Evolutionary conservation across 2,113 vertebrate genomes (phyloP), one percentile per base, ranked within the genome.

Genomic region (Rostratula benghalensis): DNA sequence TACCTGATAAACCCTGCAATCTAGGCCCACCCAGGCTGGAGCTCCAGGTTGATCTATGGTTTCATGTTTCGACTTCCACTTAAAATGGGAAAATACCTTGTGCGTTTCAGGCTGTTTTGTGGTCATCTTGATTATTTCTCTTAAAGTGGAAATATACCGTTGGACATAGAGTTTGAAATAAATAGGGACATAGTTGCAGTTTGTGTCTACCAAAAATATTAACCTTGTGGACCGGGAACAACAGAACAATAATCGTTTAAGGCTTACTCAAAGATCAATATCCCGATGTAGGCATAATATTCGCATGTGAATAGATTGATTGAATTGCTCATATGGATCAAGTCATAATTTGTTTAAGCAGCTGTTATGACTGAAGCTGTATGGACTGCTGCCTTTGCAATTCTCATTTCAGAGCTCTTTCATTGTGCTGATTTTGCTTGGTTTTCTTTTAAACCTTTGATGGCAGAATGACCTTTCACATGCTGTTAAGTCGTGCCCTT

Each of bases 391-490:
- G 56, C 48, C 69, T 94, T 53, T 77, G 69, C 51, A 59, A 8
- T 33, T 65, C 83, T 92, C 28, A 8, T 60, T 83, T 54, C 43
- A 35, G 48, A 92, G 45, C 41, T 33, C 71, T 87, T 77, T 51
- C 21, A 24, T 70, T 87, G 63, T 75, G 86, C 45, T 86, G 51
- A 53, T 23, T 60, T 84, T 84, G 61, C 65, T 70, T 89, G 68
- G 57, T 60, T 96, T 89, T 91, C 64, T 88, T 96, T 79, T 35
- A 84, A 92, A 65, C 81, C 76, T 95, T 81, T 71, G n/a, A 11
- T 59, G 57, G 76, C 93, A 95, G 71, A 71, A 82, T 96, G 92
- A 92, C 95, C 92, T 93, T 96, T 94, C 71, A 73, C 75, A 79
- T 82, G 71, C 78, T 85, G 89, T 69, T 86, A 92, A 96, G 84